phyloP scores from a whole-genome alignment of 2,113 vertebrate genomes.

The Phalacrocorax carbo region DNA sequence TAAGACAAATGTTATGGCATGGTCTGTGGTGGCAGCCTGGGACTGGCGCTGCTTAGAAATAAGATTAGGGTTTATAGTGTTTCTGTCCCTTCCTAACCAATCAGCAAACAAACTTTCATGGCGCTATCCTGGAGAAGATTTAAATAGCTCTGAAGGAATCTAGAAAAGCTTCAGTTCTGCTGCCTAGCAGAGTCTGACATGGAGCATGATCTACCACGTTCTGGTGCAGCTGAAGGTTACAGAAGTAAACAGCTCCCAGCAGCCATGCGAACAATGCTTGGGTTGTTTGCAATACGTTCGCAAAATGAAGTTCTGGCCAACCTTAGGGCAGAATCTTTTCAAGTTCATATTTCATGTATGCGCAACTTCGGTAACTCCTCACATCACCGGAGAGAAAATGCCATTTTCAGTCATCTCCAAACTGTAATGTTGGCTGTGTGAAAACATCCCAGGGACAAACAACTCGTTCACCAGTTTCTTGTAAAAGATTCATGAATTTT shows the following conservation, averaged over 20 bases:
- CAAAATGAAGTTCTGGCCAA: not conserved
- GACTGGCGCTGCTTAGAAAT: not conserved
- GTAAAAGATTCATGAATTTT: slow-evolving; percentile 51
- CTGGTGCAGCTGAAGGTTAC: not conserved
- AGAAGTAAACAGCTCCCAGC: not conserved
- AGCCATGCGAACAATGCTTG: not conserved
- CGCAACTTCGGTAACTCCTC: not conserved
- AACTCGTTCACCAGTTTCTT: slow-evolving; percentile 33
- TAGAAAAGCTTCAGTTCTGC: not conserved
- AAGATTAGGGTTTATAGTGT: not conserved
- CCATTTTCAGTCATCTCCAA: not conserved
- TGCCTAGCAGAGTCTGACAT: not conserved
- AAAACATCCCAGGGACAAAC: slow-evolving; percentile 52
- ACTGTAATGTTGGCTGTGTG: not conserved
- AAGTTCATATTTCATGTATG: not conserved
- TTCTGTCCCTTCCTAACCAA: not conserved
- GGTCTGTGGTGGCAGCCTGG: not conserved
- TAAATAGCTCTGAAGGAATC: not conserved
- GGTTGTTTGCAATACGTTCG: not conserved
- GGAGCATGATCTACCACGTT: not conserved
- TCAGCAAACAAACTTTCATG: not conserved
- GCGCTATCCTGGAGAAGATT: not conserved
- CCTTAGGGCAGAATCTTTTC: not conserved
- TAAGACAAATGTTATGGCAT: not conserved
- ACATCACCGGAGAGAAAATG: slow-evolving; percentile 8